phyloP scores from a whole-genome alignment of 2,113 vertebrate species.

The Montifringilla adamsi region DNA sequence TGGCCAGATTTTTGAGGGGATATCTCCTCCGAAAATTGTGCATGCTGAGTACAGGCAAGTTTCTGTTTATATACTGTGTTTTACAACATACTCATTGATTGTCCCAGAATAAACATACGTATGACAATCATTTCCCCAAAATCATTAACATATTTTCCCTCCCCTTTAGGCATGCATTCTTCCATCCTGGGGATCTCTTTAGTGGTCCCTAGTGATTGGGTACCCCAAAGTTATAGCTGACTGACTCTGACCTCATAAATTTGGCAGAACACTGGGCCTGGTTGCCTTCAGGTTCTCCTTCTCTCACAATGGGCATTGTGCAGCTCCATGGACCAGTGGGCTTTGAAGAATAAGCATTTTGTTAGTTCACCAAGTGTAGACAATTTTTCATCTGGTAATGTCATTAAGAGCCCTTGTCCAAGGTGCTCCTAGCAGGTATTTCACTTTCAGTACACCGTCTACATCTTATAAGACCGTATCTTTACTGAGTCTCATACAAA shows the following conservation, averaged over 20 bases:
- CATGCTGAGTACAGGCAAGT: background rate
- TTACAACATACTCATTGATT: background rate
- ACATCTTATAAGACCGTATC: background rate
- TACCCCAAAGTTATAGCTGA: background rate
- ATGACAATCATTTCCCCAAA: background rate
- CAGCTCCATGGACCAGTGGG: background rate
- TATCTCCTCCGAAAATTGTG: background rate
- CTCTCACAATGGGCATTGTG: background rate
- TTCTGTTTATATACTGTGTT: background rate
- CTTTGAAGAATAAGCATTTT: background rate
- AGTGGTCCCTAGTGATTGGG: background rate
- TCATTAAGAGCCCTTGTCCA: background rate
- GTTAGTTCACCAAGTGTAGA: background rate
- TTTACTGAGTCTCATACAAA: background rate
- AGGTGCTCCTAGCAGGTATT: background rate
- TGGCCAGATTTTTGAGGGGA: background rate
- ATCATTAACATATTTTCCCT: too few relatives aligned
- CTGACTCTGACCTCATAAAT: background rate
- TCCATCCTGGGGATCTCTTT: background rate
- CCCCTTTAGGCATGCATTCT: background rate
- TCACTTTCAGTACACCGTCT: background rate
- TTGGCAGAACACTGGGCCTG: background rate
- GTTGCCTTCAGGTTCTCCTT: background rate
- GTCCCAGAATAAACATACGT: background rate
- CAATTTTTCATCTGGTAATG: background rate